These are phyloP conservation scores for Oreochromis niloticus DNA, from an alignment of 2,113 vertebrate genomes.

Conservation along the genomic window DNA sequence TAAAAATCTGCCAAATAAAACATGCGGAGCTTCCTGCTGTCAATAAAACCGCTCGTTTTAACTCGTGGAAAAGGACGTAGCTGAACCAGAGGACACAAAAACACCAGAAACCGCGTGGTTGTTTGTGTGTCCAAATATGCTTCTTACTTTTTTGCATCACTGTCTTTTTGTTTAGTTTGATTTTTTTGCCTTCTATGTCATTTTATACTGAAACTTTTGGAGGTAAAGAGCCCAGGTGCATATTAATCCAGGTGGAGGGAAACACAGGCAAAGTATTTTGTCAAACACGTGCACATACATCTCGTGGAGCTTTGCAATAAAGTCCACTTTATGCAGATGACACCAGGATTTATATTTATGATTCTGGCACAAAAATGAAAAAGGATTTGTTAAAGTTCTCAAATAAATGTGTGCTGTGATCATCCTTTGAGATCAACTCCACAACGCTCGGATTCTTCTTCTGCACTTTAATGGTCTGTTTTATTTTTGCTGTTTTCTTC, in stretches of 20 bases:
- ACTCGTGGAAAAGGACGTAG: not conserved
- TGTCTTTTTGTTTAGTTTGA: not conserved
- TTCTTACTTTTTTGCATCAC: not conserved
- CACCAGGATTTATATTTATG: not conserved
- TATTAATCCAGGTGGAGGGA: not conserved
- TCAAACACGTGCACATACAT: not conserved
- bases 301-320: not conserved
- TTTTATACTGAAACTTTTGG: not conserved
- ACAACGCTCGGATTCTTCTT: not conserved
- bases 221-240: not conserved
- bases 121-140: not conserved
- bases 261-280: not conserved
- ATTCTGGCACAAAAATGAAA: not conserved
- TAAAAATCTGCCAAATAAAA: not conserved
- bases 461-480: not conserved
- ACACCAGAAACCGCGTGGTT: not conserved
- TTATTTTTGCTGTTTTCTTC: accelerated
- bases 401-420: not conserved
- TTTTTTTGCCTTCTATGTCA: not conserved
- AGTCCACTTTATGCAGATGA: not conserved
- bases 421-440: not conserved
- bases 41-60: not conserved
- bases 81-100: not conserved
- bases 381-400: not conserved
- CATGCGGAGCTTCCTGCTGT: not conserved